phyloP scores from a whole-genome alignment of 2,797 vertebrate genomes.

The Micromesistius poutassou region DNA sequence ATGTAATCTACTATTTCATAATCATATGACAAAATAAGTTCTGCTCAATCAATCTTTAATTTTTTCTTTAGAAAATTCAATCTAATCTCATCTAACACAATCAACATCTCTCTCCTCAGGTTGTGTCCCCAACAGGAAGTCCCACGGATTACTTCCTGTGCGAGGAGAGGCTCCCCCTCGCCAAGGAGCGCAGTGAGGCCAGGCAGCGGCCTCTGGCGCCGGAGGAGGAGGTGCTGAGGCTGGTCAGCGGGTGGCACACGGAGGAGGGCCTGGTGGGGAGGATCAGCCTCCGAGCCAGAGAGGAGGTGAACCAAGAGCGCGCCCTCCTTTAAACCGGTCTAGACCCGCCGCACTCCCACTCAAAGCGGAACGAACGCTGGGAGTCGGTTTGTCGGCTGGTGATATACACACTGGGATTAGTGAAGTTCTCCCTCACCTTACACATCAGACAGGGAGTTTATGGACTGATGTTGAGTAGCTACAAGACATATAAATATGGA shows the following conservation, averaged over 20 bases:
- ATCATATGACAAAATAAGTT: too few species aligned
- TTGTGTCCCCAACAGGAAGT: conserved; percentile 66
- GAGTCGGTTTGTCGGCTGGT: not conserved
- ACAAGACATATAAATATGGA: not conserved
- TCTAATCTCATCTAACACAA: not conserved
- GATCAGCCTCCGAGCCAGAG: conserved; percentile 86
- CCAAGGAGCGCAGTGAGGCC: conserved; percentile 88
- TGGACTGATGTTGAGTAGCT: not conserved
- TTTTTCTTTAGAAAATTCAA: too few species aligned
- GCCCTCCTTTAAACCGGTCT: not conserved
- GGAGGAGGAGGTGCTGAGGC: conserved; percentile 85
- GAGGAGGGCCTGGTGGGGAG: conserved; percentile 91
- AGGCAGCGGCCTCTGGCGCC: conserved; percentile 82
- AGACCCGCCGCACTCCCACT: not conserved
- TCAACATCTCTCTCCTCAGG: conserved; percentile 60
- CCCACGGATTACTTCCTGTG: conserved; percentile 83
- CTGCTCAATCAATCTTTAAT: too few species aligned
- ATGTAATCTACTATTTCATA: too few species aligned
- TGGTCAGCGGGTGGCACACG: conserved; percentile 86
- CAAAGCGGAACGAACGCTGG: not conserved
- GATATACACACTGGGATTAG: not conserved
- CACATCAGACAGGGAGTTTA: not conserved
- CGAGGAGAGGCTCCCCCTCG: conserved; percentile 88
- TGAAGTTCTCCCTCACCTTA: not conserved
- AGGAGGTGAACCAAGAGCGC: conserved; percentile 80